phyloP scores from a whole-genome alignment of 2,888 invertebrate species.

The Andrena haemorrhoa region DNA sequence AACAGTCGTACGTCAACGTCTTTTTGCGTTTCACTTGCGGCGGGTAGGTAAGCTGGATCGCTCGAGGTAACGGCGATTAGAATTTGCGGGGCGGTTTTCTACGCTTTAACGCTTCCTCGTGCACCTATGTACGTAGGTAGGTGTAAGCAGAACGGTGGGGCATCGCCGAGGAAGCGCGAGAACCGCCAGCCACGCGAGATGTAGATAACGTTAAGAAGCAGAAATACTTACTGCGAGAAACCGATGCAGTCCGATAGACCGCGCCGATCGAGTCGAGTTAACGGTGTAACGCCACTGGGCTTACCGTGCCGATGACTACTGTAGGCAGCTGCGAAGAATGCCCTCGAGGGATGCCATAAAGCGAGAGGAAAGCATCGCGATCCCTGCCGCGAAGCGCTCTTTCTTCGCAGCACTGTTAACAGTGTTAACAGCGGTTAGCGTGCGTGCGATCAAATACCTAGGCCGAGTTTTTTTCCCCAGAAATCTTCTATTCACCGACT shows the following conservation, averaged over 20 bases:
- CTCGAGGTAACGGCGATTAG: neutral
- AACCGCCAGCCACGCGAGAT: constrained; percentile 21
- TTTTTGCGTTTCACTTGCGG: neutral
- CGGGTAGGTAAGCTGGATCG: neutral
- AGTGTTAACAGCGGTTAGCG: too few relatives aligned
- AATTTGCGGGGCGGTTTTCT: neutral
- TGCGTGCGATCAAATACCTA: too few relatives aligned
- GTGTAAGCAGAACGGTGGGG: too few relatives aligned
- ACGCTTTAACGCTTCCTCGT: too few relatives aligned
- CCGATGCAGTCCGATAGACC: constrained; percentile 34
- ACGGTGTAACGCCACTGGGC: constrained; percentile 47
- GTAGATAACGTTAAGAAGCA: constrained; percentile 28
- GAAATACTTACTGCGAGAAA: constrained; percentile 35
- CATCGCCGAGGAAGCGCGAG: neutral
- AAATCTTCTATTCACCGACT: too few relatives aligned
- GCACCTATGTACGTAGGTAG: too few relatives aligned
- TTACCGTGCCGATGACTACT: constrained; percentile 51
- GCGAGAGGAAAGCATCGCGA: neutral
- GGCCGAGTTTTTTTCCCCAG: too few relatives aligned
- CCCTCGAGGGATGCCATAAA: neutral
- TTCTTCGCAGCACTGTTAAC: too few relatives aligned
- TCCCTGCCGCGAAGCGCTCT: neutral
- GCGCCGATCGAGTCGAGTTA: constrained; percentile 35
- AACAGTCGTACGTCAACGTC: constrained; percentile 4
- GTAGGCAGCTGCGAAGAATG: constrained; percentile 3